Evolutionary conservation across 1,140 invertebrate genomes (phyloP).

Genomic region (Drusus annulatus): DNA sequence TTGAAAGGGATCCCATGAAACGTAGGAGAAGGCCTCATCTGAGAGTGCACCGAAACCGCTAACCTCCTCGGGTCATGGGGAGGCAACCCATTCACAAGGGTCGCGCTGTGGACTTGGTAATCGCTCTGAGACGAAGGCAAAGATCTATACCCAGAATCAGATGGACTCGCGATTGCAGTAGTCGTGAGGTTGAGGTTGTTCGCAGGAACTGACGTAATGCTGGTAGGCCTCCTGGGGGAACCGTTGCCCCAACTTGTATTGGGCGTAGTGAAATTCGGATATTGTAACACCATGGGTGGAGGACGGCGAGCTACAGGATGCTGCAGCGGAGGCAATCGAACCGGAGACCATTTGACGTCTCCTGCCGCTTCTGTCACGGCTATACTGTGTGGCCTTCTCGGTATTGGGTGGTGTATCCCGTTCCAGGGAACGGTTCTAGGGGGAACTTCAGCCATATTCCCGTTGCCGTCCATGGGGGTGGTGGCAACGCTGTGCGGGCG

Average conservation of each 20-base stretch:
- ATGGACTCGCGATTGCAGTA: conserved; percentile 63
- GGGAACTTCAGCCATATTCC: conserved; percentile 1
- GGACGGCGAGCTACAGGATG: conserved; percentile 62
- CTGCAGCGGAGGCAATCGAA: conserved; percentile 64
- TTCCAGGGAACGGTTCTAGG: conserved; percentile 65
- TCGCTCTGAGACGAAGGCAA: conserved; percentile 75
- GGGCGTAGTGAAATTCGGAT: conserved; percentile 64
- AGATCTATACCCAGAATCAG: conserved; percentile 72
- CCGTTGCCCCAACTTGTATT: conserved; percentile 66
- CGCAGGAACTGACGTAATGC: conserved; percentile 62
- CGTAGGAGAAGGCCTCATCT: conserved; percentile 73
- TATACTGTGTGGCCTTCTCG: conserved; percentile 68
- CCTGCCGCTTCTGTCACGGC: conserved; percentile 65
- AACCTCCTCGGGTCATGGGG: conserved; percentile 51
- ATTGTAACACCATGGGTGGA: conserved; percentile 63
- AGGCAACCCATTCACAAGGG: conserved; percentile 48
- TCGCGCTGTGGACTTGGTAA: conserved; percentile 72
- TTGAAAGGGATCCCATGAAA: conserved; percentile 75
- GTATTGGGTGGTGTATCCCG: conserved; percentile 65
- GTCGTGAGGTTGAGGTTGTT: conserved; percentile 15
- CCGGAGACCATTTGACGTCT: conserved; percentile 64
- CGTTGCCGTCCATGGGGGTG: conserved; percentile 59
- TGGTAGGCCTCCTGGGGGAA: conserved; percentile 69
- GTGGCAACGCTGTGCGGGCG: conserved; percentile 69
- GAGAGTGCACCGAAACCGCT: conserved; percentile 53